Conservation (phyloP, 2,888 invertebrate species). For the Trisateles emortualis region DNA sequence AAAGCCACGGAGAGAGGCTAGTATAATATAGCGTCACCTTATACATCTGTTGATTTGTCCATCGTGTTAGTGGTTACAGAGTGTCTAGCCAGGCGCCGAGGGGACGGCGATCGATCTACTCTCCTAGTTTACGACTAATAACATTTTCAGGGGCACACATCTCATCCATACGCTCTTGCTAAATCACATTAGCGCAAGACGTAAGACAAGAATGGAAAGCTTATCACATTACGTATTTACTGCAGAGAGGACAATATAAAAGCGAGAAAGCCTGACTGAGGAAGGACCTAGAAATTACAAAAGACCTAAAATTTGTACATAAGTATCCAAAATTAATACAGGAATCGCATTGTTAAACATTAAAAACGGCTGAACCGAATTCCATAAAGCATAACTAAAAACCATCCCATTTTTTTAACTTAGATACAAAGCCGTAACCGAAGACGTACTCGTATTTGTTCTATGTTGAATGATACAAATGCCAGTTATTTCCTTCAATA, state of each 20-base stretch:
- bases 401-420: no score
- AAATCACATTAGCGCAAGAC: slow-evolving; percentile 30
- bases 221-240: slow-evolving; percentile 6
- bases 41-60: slow-evolving; percentile 36
- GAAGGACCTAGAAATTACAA: no score
- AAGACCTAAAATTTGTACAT: no score
- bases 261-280: no score
- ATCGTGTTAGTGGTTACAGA: slow-evolving; percentile 31
- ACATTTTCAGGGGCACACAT: slow-evolving; percentile 70
- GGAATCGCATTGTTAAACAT: no score
- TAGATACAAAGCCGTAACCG: no score
- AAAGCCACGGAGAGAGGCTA: no score
- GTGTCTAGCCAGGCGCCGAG: slow-evolving; percentile 66
- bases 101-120: slow-evolving; percentile 78
- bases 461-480: slow-evolving; percentile 5
- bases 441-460: background rate
- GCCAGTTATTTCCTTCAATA: slow-evolving; percentile 8
- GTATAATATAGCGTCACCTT: slow-evolving; percentile 1
- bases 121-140: slow-evolving; percentile 72
- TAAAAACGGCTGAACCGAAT: no score
- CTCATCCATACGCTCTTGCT: slow-evolving; percentile 40
- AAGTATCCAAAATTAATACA: no score
- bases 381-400: no score
- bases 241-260: no score
- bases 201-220: background rate